Base-by-base conservation (phyloP, 2,888 invertebrate species). In the Drosophila glabriapex region DNA sequence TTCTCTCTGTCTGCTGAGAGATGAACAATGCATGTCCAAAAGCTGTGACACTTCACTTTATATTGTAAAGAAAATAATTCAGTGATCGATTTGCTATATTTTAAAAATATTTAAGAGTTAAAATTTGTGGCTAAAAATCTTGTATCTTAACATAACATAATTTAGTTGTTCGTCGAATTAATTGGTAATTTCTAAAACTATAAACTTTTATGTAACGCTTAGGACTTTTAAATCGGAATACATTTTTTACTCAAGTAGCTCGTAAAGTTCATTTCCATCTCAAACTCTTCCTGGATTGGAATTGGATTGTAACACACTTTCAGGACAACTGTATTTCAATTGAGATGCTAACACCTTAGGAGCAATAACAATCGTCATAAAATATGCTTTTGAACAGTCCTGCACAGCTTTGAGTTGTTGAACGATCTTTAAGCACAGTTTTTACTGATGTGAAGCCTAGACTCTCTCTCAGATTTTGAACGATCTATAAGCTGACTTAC, bases 311-410 rank as follows among this genome's bases (percentile, higher is more conserved):
- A 28, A 37, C 29, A n/a, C 28, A 39, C 41, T n/a, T 22, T 19
- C 22, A 31, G 29, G 4, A 53, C 53, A 53, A 16, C 16, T 16
- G 31, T 37, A n/a, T 22, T 29, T 16, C 22, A 43, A 28, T 25
- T 35, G 33, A 49, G 49, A 33, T 33, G 69, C 14, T 50, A 50
- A 29, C 43, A 50, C 43, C 37, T 46, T 16, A n/a, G 29, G 25
- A 43, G 75, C 39, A 55, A 60, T 63, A 59, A 74, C 29, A 67
- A 56, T 28, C 39, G 33, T 37, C 61, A 29, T 80, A 80, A 77
- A 77, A 56, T 60, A 65, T 76, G 76, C 59, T 58, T 64, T 74
- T 56, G 19, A 68, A 56, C 10, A 68, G 63, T 53, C n/a, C 28
- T 74, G 46, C 31, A 41, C 28, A 37, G 53, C 53, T 61, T 66